Evolutionary conservation across 2,797 vertebrate genomes (phyloP), one percentile per base, ranked within the genome.

Genomic region (Eulemur rubriventer): DNA sequence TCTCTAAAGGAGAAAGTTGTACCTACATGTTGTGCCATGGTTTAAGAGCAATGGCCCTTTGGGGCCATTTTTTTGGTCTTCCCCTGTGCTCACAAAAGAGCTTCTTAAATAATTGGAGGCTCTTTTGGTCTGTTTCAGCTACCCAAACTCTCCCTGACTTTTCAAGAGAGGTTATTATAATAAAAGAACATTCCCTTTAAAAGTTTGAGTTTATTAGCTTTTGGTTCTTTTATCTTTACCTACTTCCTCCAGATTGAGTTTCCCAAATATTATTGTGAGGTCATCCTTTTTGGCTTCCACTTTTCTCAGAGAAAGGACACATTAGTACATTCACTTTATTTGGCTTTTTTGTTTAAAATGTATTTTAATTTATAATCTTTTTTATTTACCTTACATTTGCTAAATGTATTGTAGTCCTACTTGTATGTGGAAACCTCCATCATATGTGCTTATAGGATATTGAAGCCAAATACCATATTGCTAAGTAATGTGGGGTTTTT

Each of bases 131-230:
- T 61, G 52, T 84, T 84, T 92, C 76, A 92, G 84, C 63, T 96
- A 10, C 67, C 55, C 85, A 96, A 89, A 84, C 24, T 94, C 69
- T 94, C 84, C 41, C 41, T 96, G 79, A 96, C 41, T 80, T 94
- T 59, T 61, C 63, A 89, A 94, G 65, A 88, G 35, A 89, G 63
- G 88, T 84, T 96, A 89, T 94, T 92, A 79, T 57, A 57, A 57
- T 57, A 57, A 57, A 57, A 84, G 20, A 81, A 43, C 79, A 75
- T 84, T 89, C 26, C 70, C 33, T 75, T 90, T 61, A 26, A 48
- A 63, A 94, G 50, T 94, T 70, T 35, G 48, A 50, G 76, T 70
- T 70, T 76, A 57, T 78, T 87, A 72, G 55, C 33, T 96, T 96
- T 94, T 52, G 18, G 14, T 89, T 95, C 79, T 83, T 80, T 80